Conservation (phyloP, 1,140 invertebrate genomes). For the Matsumurasca onukii region DNA sequence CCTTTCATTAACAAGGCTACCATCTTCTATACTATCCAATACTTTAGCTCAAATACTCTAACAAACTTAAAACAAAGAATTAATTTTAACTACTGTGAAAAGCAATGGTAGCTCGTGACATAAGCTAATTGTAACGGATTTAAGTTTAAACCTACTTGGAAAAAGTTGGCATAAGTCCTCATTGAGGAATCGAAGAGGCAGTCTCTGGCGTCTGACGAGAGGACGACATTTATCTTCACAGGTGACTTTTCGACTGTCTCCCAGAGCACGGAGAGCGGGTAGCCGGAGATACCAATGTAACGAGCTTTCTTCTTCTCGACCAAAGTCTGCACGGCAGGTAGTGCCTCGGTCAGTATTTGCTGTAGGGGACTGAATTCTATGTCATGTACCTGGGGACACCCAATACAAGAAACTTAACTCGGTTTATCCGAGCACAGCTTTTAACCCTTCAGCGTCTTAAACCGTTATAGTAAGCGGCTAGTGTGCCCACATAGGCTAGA, state of each 20-base stretch:
- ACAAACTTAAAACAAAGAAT: no score
- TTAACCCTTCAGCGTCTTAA: no score
- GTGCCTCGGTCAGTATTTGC: conserved; percentile 79
- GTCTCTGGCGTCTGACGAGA: conserved; percentile 78
- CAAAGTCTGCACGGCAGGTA: conserved; percentile 75
- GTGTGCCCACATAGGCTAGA: no score
- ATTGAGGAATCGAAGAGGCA: conserved; percentile 79
- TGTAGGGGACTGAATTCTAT: conserved; percentile 85
- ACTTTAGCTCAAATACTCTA: no score
- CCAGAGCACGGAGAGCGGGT: conserved; percentile 74
- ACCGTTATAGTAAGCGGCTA: no score
- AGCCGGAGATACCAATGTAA: conserved; percentile 86
- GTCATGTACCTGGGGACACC: conserved; percentile 90
- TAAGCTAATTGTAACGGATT: no score
- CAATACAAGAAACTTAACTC: no score
- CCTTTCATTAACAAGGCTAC: no score
- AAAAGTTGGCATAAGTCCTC: conserved; percentile 69
- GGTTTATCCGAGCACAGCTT: no score
- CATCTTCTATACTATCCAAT: no score
- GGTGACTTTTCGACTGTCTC: conserved; percentile 68
- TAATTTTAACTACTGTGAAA: no score
- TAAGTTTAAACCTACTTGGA: conserved; percentile 65
- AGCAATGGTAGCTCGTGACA: no score
- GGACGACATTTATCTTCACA: conserved; percentile 67
- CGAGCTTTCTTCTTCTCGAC: conserved; percentile 74